Evolutionary conservation across 2,888 invertebrate species (phyloP).

Genomic region (Euproctis similis): DNA sequence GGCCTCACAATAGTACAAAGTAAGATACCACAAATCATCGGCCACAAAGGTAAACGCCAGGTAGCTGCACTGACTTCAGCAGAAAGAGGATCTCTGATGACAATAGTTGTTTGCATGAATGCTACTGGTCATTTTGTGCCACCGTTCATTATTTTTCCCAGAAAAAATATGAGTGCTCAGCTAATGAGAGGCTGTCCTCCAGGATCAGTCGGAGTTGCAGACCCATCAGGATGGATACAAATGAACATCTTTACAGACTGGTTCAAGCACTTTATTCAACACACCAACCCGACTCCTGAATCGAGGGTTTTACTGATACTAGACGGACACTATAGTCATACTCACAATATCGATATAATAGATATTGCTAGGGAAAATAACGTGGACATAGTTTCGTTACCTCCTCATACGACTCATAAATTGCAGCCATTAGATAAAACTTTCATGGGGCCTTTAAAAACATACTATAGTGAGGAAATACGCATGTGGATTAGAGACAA

Average conservation of each 20-base stretch:
- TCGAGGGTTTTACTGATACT: slow-evolving; percentile 15
- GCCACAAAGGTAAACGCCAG: slow-evolving; percentile 14
- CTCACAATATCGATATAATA: too few species aligned
- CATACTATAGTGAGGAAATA: too few species aligned
- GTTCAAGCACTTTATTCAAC: slow-evolving; percentile 20
- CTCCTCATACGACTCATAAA: slow-evolving; percentile 18
- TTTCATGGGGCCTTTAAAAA: slow-evolving; percentile 9
- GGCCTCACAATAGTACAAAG: slow-evolving; percentile 18
- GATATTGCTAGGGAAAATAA: too few species aligned
- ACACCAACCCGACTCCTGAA: slow-evolving; percentile 14
- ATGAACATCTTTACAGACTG: slow-evolving; percentile 23
- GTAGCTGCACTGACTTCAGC: slow-evolving; percentile 20
- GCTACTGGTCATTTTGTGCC: slow-evolving; percentile 23
- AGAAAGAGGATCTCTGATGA: slow-evolving; percentile 23
- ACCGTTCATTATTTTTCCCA: slow-evolving; percentile 19
- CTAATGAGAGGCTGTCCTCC: slow-evolving; percentile 29
- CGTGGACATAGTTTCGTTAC: too few species aligned
- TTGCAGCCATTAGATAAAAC: slow-evolving; percentile 4
- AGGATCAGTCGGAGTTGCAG: slow-evolving; percentile 19
- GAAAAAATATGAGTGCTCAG: slow-evolving; percentile 26
- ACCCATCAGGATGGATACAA: slow-evolving; percentile 30
- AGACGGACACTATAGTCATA: slow-evolving; percentile 29
- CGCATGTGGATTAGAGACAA: too few species aligned
- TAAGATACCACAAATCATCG: slow-evolving; percentile 18
- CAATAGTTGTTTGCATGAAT: slow-evolving; percentile 22